phyloP scores from a whole-genome alignment of 2,888 invertebrate species.

The Orthosia gracilis region DNA sequence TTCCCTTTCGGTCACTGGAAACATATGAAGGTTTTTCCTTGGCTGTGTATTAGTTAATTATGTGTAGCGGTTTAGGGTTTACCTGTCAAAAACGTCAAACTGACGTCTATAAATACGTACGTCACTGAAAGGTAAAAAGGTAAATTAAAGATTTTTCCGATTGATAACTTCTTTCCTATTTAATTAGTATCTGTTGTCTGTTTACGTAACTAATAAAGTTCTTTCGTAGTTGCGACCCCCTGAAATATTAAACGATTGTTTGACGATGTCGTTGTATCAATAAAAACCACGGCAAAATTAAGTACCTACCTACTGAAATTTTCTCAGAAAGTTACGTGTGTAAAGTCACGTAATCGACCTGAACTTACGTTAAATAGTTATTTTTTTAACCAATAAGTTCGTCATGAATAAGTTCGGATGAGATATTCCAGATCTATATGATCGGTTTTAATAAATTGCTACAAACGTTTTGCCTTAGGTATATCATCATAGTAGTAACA shows the following conservation, averaged over 20 bases:
- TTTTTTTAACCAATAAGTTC: too few species aligned
- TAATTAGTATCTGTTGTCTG: not conserved
- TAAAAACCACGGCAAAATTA: too few species aligned
- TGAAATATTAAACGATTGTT: too few species aligned
- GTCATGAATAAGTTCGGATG: not conserved
- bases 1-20: constrained; percentile 18
- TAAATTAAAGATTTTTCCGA: not conserved
- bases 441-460: not conserved
- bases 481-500: not conserved
- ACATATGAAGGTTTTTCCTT: constrained; percentile 31
- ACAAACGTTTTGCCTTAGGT: not conserved
- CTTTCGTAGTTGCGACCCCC: too few species aligned
- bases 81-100: not conserved
- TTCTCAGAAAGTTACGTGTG: too few species aligned
- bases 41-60: not conserved
- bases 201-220: too few species aligned
- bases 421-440: not conserved
- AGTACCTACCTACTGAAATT: too few species aligned
- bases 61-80: constrained; percentile 8
- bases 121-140: not conserved
- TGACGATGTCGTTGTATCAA: too few species aligned
- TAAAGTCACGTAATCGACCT: too few species aligned
- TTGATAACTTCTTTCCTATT: not conserved
- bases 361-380: too few species aligned
- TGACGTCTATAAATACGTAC: constrained; percentile 7